Conservation (phyloP, 2,888 invertebrate genomes). For the Cataglyphis albicans region DNA sequence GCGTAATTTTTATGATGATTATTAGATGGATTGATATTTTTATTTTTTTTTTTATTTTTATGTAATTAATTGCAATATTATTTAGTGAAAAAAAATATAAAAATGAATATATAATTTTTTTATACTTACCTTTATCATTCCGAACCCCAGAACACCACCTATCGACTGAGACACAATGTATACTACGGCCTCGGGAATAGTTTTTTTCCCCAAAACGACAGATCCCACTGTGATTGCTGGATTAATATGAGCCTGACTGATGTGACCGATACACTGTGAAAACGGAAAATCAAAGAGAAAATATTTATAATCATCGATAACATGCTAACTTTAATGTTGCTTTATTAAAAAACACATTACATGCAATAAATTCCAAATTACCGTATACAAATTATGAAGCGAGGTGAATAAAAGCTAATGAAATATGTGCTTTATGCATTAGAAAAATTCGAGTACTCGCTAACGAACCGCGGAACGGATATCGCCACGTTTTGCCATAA, state of each 20-base stretch:
- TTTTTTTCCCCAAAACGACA: constrained; percentile 83
- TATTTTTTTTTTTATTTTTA: not conserved
- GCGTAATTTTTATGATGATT: not conserved
- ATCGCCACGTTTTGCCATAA: not conserved
- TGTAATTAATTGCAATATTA: constrained; percentile 22
- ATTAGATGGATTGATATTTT: not conserved
- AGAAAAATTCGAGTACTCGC: constrained; percentile 3
- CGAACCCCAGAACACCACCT: constrained; percentile 83
- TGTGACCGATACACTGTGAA: constrained; percentile 84
- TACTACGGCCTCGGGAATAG: constrained; percentile 79
- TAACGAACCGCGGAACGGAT: not conserved
- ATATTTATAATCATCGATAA: constrained; percentile 12
- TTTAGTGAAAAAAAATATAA: constrained; percentile 8
- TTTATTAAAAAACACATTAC: not conserved
- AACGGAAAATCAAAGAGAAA: constrained; percentile 51
- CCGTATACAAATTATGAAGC: not conserved
- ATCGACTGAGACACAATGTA: constrained; percentile 83
- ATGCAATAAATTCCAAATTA: constrained; percentile 20
- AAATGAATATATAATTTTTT: not conserved
- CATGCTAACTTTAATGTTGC: not conserved
- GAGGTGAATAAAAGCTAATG: not conserved
- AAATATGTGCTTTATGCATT: not conserved
- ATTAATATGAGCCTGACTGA: constrained; percentile 85
- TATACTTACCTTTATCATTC: constrained; percentile 82
- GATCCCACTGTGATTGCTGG: constrained; percentile 85